Evolutionary conservation across 92 coral and sea anemone genomes (phyloP), one percentile per base, ranked within the genome.

Genomic region (Parazoanthus atlanticus): DNA sequence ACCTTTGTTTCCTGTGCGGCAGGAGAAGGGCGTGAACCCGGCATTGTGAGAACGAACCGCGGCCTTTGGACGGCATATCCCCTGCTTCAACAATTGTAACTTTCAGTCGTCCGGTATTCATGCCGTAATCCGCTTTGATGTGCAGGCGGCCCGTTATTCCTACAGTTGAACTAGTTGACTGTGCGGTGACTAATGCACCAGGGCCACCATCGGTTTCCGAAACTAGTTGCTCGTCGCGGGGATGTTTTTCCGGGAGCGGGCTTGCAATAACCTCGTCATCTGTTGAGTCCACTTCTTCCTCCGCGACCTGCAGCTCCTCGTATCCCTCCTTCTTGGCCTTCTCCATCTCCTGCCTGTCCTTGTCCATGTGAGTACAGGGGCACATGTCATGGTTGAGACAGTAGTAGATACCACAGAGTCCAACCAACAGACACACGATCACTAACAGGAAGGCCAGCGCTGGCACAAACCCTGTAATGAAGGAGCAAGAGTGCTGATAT

Each of bases 11-110:
- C 61, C 91, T 95, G 52, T 90, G 93, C 17, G 99, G 99, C 0
- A 97, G 91, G 7, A 95, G 93, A 21, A 93, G 85, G 28, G 94
- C 94, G 88, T 97, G 99, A 65, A 97, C 90, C 25, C 85, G 90
- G 73, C 93, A 97, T n/a, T 95, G 92, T 1, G 93, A 81, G 30
- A 93, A 92, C 3, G 98, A 97, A n/a, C 99, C 97, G 41, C 95
- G 98, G 70, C 95, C 95, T 69, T 97, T 97, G 10, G 96, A 75
- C 7, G 98, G 98, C 38, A 97, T 75, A 52, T 90, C 89, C 64
- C 94, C 94, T 0, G 97, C 99, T 81, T 95, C 98, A 64, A 94
- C 89, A 71, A 97, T 87, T 38, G 91, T 86, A 64, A 95, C 82
- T 40, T 93, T 88, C 52, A 97, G 86, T 26, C 94, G 91, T 6